Evolutionary conservation across 92 coral and sea anemone species (phyloP).

Genomic region (Porites cylindrica): DNA sequence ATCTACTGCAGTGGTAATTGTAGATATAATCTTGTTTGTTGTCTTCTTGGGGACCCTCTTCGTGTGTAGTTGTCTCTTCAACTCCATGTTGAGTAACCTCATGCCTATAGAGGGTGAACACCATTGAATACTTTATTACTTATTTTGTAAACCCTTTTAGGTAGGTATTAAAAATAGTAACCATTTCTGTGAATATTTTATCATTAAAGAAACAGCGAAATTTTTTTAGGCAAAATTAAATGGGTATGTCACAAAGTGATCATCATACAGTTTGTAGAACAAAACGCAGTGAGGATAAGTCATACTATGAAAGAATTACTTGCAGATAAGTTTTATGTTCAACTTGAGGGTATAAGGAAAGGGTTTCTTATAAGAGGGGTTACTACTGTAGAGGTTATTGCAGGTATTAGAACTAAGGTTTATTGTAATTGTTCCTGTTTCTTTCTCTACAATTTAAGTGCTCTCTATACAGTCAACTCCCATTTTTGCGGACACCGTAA

Average conservation of each 20-base stretch:
- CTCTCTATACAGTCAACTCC: neutral
- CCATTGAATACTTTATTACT: no score
- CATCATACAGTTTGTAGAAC: neutral
- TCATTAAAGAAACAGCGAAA: neutral
- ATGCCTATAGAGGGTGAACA: neutral
- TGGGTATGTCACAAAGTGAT: neutral
- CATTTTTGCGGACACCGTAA: neutral
- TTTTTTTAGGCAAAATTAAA: neutral
- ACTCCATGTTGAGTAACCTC: neutral
- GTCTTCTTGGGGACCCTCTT: no score
- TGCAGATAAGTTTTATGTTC: neutral
- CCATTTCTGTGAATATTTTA: neutral
- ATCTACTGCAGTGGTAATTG: no score
- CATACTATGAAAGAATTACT: neutral
- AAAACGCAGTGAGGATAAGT: no score
- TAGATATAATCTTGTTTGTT: neutral
- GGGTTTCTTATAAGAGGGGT: no score
- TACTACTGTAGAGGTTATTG: no score
- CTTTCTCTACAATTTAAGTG: neutral
- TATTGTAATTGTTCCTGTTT: neutral
- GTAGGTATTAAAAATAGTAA: no score
- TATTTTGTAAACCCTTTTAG: no score
- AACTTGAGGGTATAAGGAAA: no score
- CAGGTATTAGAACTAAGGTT: no score
- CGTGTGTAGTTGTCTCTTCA: neutral